Conservation (phyloP, 2,113 vertebrate genomes). For the Mustelus asterias region DNA sequence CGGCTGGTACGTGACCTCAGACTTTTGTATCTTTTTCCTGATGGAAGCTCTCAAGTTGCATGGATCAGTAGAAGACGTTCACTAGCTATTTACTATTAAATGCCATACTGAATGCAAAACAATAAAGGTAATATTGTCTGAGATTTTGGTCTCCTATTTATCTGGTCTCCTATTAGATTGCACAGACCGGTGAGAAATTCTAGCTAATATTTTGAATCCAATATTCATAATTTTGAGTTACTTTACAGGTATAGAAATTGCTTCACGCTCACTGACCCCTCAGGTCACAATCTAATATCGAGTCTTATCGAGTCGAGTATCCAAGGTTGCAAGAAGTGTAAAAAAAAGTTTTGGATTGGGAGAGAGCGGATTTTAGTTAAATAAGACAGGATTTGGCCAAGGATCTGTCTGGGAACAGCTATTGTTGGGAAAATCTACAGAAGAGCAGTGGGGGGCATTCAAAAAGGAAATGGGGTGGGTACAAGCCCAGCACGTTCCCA, state of each 20-base stretch:
- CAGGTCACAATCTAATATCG: neutral
- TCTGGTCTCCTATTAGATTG: neutral
- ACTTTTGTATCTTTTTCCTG: too few species aligned
- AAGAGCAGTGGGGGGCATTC: too few species aligned
- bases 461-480: too few species aligned
- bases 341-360: too few species aligned
- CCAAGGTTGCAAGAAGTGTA: neutral
- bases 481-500: too few species aligned
- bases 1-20: too few species aligned
- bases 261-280: neutral
- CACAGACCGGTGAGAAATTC: neutral
- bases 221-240: neutral
- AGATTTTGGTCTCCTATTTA: neutral
- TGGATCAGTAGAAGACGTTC: neutral
- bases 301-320: neutral
- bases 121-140: neutral
- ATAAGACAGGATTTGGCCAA: too few species aligned
- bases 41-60: neutral
- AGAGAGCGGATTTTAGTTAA: too few species aligned
- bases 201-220: neutral
- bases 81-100: neutral
- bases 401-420: too few species aligned
- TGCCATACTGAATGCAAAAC: neutral
- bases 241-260: neutral
- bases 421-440: too few species aligned